Base-by-base conservation (phyloP, 2,888 invertebrate species). In the Pristionchus mayeri region DNA sequence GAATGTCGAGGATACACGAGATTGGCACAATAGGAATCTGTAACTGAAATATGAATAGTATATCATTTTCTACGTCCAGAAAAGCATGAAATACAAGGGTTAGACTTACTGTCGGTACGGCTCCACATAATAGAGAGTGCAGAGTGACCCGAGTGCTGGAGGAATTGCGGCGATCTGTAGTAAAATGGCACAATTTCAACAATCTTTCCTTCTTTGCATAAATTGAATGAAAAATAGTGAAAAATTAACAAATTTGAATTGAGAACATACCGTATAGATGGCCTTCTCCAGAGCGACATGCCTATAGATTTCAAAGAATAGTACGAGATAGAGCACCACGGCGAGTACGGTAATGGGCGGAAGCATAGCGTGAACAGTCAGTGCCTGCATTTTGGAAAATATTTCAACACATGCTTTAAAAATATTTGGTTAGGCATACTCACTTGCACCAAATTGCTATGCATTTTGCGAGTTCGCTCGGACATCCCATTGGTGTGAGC, bases 331-430 rank as follows among this genome's bases (percentile, higher is more conserved):
- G 37, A 67, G 13, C 0, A 21, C 37, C 2, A 67, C 67, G 0
- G 67, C 67, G 7, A 67, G 0, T 21, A 34, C 6, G 67, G 7
- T 67, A 21, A 67, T 67, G 3, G 67, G 67, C 7, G 67, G 67
- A 6, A 67, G 67, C 67, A 67, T 18, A 67, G 67, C 67, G 37
- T 67, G 67, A 16, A 67, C 67, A 2, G 67, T 67, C 21, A 67
- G 67, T n/a, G 67, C 67, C 67, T 67, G 37, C 0, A n/a, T n/a
- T n/a, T n/a, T n/a, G n/a, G n/a, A n/a, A n/a, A 34, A 34, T 63
- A 34, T 34, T 63, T 63, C n/a, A n/a, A n/a, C n/a, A n/a, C n/a
- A n/a, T n/a, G n/a, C n/a, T 63, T 57, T 57, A 57, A 57, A 24
- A 57, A 18, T 63, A 30, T 63, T 63, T 34, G n/a, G n/a, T n/a